phyloP scores from a whole-genome alignment of 2,113 vertebrate genomes.

The Coracopsis vasa region DNA sequence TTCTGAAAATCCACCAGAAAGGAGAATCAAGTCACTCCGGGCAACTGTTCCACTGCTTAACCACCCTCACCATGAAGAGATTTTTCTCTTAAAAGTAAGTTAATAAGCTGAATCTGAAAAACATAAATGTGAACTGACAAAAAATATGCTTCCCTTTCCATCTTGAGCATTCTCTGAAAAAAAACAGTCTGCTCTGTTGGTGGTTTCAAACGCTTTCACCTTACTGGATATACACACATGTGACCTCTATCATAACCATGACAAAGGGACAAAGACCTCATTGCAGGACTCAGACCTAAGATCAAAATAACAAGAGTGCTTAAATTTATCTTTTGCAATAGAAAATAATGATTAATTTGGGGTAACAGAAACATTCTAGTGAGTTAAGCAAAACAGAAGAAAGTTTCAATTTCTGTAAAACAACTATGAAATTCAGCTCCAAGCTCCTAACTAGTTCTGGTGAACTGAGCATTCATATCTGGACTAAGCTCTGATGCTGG shows the following conservation, averaged over 20 bases:
- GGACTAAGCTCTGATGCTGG: neutral
- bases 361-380: neutral
- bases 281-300: neutral
- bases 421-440: neutral
- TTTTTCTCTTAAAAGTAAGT: neutral
- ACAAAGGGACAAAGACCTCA: neutral
- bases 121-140: neutral
- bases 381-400: neutral
- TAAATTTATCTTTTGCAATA: neutral
- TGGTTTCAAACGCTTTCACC: neutral
- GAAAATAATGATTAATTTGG: neutral
- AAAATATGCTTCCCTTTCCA: neutral
- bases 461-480: neutral
- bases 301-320: neutral
- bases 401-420: neutral
- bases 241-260: neutral
- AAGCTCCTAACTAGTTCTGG: neutral
- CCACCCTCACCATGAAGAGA: neutral
- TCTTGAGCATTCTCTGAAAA: neutral
- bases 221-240: neutral
- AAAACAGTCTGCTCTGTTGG: neutral
- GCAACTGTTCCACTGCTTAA: neutral
- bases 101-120: neutral
- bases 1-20: neutral
- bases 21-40: neutral